A percentile compares a stretch with the other conserved stretches of the same genome.
These are phyloP conservation scores for Paratilapia polleni DNA, from an alignment of 2,113 vertebrate species.

Conservation along the genomic window DNA sequence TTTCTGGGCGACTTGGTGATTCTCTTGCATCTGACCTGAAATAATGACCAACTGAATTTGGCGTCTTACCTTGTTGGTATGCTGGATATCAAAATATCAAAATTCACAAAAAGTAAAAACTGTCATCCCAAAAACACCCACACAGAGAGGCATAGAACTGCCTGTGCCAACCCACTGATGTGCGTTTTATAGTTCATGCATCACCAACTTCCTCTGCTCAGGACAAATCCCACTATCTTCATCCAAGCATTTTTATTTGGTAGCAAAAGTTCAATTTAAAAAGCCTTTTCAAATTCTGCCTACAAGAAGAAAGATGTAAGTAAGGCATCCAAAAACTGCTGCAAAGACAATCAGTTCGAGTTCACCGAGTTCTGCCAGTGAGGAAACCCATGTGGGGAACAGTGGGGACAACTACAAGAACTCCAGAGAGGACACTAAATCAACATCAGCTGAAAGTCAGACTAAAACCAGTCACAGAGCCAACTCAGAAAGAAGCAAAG, in stretches of 20 bases:
- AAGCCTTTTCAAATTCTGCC: not conserved
- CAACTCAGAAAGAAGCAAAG: rapidly evolving
- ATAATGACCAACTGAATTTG: not conserved
- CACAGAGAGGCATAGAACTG: not conserved
- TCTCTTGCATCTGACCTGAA: not conserved
- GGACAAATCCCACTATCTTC: not conserved
- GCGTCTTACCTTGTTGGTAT: not conserved
- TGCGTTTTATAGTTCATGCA: not conserved
- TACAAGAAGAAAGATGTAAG: not conserved
- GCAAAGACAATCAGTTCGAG: not conserved
- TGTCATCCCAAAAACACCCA: not conserved
- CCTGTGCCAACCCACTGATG: not conserved
- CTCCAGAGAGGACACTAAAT: not conserved
- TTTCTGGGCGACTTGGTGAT: not conserved
- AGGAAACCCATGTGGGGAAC: not conserved
- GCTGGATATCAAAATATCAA: not conserved
- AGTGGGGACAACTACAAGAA: not conserved
- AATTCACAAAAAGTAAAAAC: not conserved
- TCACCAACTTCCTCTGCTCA: not conserved
- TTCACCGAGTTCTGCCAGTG: not conserved
- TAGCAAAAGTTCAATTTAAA: not conserved
- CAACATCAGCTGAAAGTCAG: rapidly evolving
- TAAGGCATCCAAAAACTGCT: not conserved
- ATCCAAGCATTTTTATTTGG: not conserved
- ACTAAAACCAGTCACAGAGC: not conserved